Conservation (phyloP, 2,888 invertebrate genomes). For the Andrena hattorfiana region DNA sequence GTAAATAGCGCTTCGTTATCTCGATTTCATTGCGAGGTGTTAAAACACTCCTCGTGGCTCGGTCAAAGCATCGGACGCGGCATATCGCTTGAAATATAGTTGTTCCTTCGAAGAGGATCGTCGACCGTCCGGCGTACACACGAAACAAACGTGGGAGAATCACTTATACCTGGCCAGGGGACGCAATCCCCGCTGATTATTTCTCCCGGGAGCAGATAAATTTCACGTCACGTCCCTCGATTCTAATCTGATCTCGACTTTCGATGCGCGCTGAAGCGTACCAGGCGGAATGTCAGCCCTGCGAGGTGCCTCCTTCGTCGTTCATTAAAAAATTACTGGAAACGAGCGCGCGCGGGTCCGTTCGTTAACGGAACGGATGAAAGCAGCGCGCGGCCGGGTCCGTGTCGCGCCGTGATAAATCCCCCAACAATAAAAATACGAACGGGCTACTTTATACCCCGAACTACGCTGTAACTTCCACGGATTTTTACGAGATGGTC, state of each 20-base stretch:
- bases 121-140: constrained; percentile 24
- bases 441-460: constrained; percentile 60
- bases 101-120: constrained; percentile 32
- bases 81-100: constrained; percentile 56
- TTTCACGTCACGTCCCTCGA: constrained; percentile 78
- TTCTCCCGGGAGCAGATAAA: constrained; percentile 81
- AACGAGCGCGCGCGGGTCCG: constrained; percentile 48
- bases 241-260: constrained; percentile 82
- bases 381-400: constrained; percentile 41
- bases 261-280: constrained; percentile 79
- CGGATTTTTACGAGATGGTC: constrained; percentile 8
- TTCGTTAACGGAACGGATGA: constrained; percentile 62
- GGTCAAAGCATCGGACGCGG: constrained; percentile 22
- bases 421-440: constrained; percentile 62
- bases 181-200: constrained; percentile 79
- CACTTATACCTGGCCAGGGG: constrained; percentile 74
- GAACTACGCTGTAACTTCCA: background rate
- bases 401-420: constrained; percentile 69
- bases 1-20: constrained; percentile 33
- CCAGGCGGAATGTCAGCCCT: constrained; percentile 77
- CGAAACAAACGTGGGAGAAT: constrained; percentile 59
- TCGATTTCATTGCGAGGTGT: constrained; percentile 39
- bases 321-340: constrained; percentile 75
- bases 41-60: constrained; percentile 43
- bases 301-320: constrained; percentile 59